A percentile compares a stretch with the other conserved stretches of the same genome.
phyloP scores from a whole-genome alignment of 2,797 vertebrate genomes.

The Pangasius krempfi region DNA sequence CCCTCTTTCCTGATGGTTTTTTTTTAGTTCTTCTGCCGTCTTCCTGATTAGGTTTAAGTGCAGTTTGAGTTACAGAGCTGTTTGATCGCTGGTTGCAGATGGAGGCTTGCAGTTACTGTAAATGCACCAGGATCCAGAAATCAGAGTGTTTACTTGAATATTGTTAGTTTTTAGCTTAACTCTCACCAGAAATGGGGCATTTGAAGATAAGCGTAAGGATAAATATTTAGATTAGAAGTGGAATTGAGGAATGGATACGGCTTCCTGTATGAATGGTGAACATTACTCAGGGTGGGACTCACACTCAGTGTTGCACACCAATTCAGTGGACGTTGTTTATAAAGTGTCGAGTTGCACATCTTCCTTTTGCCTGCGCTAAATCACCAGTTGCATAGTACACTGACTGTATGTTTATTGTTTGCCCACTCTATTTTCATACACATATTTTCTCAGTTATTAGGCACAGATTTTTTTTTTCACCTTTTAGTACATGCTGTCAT shows the following conservation, averaged over 20 bases:
- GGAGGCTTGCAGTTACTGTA: conserved; percentile 4
- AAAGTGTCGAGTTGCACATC: not conserved
- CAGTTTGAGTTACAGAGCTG: not conserved
- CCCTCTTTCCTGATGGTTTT: conserved; percentile 43
- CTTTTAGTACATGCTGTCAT: not conserved
- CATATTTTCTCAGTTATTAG: not conserved
- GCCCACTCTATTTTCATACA: not conserved
- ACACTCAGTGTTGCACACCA: not conserved
- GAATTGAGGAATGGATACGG: conserved; percentile 6
- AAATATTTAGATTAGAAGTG: conserved; percentile 25
- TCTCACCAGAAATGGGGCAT: not conserved
- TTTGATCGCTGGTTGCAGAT: conserved; percentile 63
- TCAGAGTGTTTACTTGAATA: not conserved
- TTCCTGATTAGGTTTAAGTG: conserved; percentile 68
- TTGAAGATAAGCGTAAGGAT: conserved; percentile 1
- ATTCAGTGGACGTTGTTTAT: conserved; percentile 10
- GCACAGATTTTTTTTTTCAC: no score
- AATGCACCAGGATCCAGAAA: not conserved
- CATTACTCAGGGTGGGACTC: not conserved
- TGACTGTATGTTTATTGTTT: not conserved
- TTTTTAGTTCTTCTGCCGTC: conserved; percentile 54
- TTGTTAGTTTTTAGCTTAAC: conserved; percentile 16
- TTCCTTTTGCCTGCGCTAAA: not conserved
- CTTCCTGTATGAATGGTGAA: conserved; percentile 9
- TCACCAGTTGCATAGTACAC: not conserved